phyloP scores from a whole-genome alignment of 2,888 invertebrate species.

The Nomada flava region DNA sequence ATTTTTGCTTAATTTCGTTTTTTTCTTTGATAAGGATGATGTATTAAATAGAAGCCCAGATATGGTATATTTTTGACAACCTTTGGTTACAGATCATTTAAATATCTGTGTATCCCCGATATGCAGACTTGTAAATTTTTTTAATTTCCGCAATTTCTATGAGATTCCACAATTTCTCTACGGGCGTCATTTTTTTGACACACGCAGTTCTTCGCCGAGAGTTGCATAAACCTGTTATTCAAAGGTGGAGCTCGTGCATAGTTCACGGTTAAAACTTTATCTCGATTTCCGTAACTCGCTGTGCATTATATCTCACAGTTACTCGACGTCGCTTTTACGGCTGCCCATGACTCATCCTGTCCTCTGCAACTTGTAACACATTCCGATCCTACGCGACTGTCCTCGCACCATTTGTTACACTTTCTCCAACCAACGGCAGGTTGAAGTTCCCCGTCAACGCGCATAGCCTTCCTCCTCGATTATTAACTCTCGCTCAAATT shows the following conservation, averaged over 20 bases:
- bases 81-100: not conserved
- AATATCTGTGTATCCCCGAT: not conserved
- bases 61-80: no score
- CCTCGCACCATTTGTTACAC: not conserved
- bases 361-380: constrained; percentile 19
- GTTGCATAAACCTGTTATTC: no score
- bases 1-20: no score
- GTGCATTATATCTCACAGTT: constrained; percentile 48
- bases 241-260: constrained; percentile 9
- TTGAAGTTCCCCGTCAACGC: not conserved
- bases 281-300: constrained; percentile 51
- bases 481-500: no score
- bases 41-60: no score
- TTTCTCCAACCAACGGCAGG: not conserved
- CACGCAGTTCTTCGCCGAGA: constrained; percentile 19
- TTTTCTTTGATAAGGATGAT: no score
- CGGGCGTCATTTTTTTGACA: no score
- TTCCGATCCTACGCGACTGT: constrained; percentile 12
- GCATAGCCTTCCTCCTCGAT: no score
- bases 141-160: no score
- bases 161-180: no score
- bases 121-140: not conserved
- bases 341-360: constrained; percentile 48
- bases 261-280: constrained; percentile 55
- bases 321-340: constrained; percentile 53